Evolutionary conservation across 2,797 vertebrate genomes (phyloP).

Genomic region (Pristis pectinata): DNA sequence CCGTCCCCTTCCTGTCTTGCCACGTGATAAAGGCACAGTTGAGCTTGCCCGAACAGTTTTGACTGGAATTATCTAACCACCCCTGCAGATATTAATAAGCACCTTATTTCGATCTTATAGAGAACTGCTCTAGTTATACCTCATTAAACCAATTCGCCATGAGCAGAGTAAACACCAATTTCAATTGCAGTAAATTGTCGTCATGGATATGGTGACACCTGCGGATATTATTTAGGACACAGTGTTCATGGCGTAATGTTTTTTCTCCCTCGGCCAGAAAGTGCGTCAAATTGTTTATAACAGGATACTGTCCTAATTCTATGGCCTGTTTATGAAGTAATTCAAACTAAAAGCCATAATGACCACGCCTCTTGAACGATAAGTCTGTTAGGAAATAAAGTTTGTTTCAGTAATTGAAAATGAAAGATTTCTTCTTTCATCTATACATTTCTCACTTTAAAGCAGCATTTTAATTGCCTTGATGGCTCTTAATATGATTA

Average conservation of each 20-base stretch:
- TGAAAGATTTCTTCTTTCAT: not conserved
- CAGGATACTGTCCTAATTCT: not conserved
- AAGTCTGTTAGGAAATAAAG: not conserved
- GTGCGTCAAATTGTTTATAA: no score
- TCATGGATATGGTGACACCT: no score
- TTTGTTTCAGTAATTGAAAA: not conserved
- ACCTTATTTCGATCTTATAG: not conserved
- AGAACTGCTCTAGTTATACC: not conserved
- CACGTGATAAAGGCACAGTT: not conserved
- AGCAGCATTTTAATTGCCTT: not conserved
- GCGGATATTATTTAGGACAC: not conserved
- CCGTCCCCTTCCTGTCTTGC: not conserved
- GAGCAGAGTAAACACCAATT: not conserved
- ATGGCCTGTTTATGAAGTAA: not conserved
- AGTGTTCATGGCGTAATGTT: not conserved
- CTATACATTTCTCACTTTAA: no score
- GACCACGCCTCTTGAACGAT: not conserved
- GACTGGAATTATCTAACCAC: not conserved
- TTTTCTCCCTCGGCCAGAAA: not conserved
- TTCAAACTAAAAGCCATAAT: not conserved
- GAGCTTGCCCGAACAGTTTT: not conserved
- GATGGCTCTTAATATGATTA: not conserved
- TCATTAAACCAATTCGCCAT: not conserved
- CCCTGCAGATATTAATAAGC: not conserved
- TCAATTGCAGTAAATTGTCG: not conserved